Conservation (phyloP, 2,797 vertebrate genomes). For the Acipenser oxyrinchus region DNA sequence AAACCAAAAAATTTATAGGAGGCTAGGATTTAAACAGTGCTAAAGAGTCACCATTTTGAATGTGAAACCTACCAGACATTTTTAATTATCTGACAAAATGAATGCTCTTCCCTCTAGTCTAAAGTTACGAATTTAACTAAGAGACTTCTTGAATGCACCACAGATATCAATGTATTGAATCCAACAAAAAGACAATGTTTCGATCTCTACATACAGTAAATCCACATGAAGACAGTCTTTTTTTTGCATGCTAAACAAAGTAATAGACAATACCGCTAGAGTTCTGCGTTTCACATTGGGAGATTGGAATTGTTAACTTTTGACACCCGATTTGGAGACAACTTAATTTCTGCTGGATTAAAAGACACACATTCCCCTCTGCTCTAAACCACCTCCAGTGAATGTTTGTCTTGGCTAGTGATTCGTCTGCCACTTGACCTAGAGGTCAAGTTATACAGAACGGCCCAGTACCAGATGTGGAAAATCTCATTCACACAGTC, state of each 20-base stretch:
- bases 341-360: slow-evolving; percentile 23
- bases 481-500: slow-evolving; percentile 14
- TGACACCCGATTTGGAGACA: slow-evolving; percentile 30
- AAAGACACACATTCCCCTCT: slow-evolving; percentile 41
- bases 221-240: no score
- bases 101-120: no score
- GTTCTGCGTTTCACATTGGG: slow-evolving; percentile 42
- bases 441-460: slow-evolving; percentile 50
- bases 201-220: no score
- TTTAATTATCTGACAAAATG: no score
- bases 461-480: slow-evolving; percentile 50
- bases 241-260: slow-evolving; percentile 13
- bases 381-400: slow-evolving; percentile 28
- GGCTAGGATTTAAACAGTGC: no score
- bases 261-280: not conserved
- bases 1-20: no score
- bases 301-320: slow-evolving; percentile 57
- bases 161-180: no score
- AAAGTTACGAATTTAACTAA: no score
- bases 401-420: slow-evolving; percentile 52
- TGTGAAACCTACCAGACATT: no score
- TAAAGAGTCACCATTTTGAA: no score
- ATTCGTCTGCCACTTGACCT: slow-evolving; percentile 58
- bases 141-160: no score
- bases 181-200: no score